Evolutionary conservation across 2,797 vertebrate genomes (phyloP).

Genomic region (Eupleurogrammus muticus): DNA sequence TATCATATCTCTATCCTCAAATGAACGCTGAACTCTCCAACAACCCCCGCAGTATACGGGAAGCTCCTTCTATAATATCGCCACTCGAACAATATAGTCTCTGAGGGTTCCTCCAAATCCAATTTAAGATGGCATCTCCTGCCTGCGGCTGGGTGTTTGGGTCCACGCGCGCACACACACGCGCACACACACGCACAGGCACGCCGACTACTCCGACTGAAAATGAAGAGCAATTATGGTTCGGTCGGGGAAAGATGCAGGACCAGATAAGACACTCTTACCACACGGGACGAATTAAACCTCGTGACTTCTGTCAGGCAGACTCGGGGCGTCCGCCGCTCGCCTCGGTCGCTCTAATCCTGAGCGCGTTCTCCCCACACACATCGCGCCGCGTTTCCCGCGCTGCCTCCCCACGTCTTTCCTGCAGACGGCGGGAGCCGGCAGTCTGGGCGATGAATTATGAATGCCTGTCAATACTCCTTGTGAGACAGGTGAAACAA

Average conservation of each 20-base stretch:
- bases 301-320: constrained; percentile 33
- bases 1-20: constrained; percentile 44
- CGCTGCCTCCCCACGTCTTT: constrained; percentile 4
- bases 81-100: constrained; percentile 52
- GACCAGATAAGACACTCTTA: constrained; percentile 44
- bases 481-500: constrained; percentile 42
- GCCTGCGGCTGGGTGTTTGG: constrained; percentile 32
- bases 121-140: constrained; percentile 48
- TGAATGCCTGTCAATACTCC: constrained; percentile 37
- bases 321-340: constrained; percentile 9
- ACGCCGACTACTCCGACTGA: constrained; percentile 24
- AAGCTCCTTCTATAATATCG: constrained; percentile 45
- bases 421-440: constrained; percentile 9
- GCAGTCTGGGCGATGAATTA: constrained; percentile 50
- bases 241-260: constrained; percentile 48
- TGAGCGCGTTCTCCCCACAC: not conserved
- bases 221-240: constrained; percentile 57
- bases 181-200: constrained; percentile 34
- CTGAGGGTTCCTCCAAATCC: constrained; percentile 41
- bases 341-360: constrained; percentile 9
- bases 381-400: not conserved
- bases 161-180: constrained; percentile 26
- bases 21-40: constrained; percentile 31
- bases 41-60: constrained; percentile 36
- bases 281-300: constrained; percentile 47